These are phyloP conservation scores for Eupithecia subumbrata DNA, from an alignment of 2,888 invertebrate species.

Conservation along the genomic window DNA sequence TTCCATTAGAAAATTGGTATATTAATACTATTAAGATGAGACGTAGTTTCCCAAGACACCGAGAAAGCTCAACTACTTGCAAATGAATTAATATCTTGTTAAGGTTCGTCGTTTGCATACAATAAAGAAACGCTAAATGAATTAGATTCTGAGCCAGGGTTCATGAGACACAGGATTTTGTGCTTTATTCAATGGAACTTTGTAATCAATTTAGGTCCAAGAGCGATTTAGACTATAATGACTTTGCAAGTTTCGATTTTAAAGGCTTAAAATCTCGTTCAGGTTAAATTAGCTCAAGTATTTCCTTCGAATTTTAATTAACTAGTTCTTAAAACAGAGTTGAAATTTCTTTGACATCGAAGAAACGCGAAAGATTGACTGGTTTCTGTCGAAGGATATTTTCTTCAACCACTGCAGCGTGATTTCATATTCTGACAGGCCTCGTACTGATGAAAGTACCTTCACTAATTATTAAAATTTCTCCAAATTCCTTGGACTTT, in stretches of 20 bases:
- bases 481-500: neutral
- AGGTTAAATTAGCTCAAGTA: neutral
- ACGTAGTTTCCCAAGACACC: slow-evolving; percentile 33
- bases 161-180: slow-evolving; percentile 15
- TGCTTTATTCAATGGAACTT: slow-evolving; percentile 11
- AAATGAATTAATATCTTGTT: slow-evolving; percentile 59
- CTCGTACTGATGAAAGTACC: slow-evolving; percentile 25
- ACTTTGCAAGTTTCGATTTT: slow-evolving; percentile 12
- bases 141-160: slow-evolving; percentile 41
- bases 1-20: slow-evolving; percentile 46
- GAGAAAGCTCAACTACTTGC: slow-evolving; percentile 34
- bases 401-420: slow-evolving; percentile 37
- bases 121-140: slow-evolving; percentile 59
- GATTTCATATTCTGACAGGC: slow-evolving; percentile 29
- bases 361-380: slow-evolving; percentile 12
- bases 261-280: slow-evolving; percentile 11
- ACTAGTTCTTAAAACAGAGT: neutral
- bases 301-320: slow-evolving; percentile 9
- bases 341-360: neutral
- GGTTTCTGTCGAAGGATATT: slow-evolving; percentile 32
- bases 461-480: neutral
- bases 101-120: slow-evolving; percentile 58
- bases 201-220: slow-evolving; percentile 10
- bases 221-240: slow-evolving; percentile 11
- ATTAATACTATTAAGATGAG: slow-evolving; percentile 42